A percentile compares a stretch with the other conserved stretches of the same genome.
Evolutionary conservation across 1,140 invertebrate genomes (phyloP).

Genomic region (Drosophila obscura): DNA sequence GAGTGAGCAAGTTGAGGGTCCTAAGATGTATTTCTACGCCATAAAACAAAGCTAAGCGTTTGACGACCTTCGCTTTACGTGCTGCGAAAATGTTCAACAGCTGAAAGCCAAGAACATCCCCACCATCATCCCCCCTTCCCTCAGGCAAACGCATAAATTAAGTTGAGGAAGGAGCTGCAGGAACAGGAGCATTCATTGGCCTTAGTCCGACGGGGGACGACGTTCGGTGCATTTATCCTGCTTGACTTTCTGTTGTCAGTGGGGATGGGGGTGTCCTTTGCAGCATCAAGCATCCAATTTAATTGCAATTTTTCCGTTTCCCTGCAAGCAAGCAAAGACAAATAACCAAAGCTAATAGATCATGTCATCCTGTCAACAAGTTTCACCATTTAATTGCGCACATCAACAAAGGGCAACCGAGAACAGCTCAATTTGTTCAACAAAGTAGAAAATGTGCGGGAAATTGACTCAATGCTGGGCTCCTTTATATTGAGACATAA

Average conservation of each 20-base stretch:
- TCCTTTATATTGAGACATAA: neutral
- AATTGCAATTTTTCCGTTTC: constrained; percentile 70
- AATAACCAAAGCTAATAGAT: constrained; percentile 79
- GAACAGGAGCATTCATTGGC: constrained; percentile 47
- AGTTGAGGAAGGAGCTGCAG: constrained; percentile 44
- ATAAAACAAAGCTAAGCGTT: constrained; percentile 57
- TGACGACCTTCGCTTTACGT: constrained; percentile 70
- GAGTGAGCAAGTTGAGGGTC: constrained; percentile 19
- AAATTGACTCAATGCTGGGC: neutral
- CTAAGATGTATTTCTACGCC: constrained; percentile 54
- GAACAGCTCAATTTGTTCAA: constrained; percentile 28
- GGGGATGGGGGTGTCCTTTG: constrained; percentile 27
- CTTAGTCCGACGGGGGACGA: constrained; percentile 24
- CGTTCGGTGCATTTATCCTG: constrained; percentile 48
- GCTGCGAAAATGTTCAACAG: constrained; percentile 63
- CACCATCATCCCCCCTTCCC: neutral
- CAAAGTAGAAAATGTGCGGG: neutral
- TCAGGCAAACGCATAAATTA: constrained; percentile 60
- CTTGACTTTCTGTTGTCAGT: constrained; percentile 62
- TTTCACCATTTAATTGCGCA: constrained; percentile 67
- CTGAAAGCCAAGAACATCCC: constrained; percentile 20
- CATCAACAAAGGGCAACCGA: constrained; percentile 32
- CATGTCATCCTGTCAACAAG: constrained; percentile 78
- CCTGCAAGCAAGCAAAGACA: constrained; percentile 53
- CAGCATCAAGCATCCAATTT: constrained; percentile 48